Evolutionary conservation across 1,140 invertebrate species (phyloP).

Genomic region (Caenorhabditis remanei): DNA sequence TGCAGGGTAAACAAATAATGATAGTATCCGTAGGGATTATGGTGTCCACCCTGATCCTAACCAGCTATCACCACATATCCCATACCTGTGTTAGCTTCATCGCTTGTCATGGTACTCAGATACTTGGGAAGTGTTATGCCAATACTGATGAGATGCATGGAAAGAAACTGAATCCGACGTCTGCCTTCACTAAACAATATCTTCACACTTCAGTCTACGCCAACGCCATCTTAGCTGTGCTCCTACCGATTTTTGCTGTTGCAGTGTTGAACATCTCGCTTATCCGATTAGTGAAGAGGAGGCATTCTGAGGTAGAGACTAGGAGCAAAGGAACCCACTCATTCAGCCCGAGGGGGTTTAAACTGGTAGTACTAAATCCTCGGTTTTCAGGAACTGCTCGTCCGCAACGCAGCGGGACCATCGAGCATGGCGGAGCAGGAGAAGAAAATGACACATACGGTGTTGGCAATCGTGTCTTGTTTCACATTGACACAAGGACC

Average conservation of each 20-base stretch:
- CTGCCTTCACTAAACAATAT: conserved; percentile 1
- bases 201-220: conserved; percentile 44
- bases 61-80: conserved; percentile 61
- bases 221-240: conserved; percentile 54
- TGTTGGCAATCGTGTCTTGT: conserved; percentile 62
- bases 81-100: conserved; percentile 52
- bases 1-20: conserved; percentile 54
- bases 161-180: conserved; percentile 19
- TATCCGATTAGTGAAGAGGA: conserved; percentile 58
- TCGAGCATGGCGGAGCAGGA: conserved; percentile 60
- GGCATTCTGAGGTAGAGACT: conserved; percentile 54
- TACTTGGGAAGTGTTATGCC: conserved; percentile 54
- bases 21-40: conserved; percentile 42
- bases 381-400: conserved; percentile 54
- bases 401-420: conserved; percentile 37
- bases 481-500: conserved; percentile 65
- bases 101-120: conserved; percentile 41
- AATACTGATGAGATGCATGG: conserved; percentile 37
- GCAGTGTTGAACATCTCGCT: conserved; percentile 60
- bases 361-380: background rate
- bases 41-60: conserved; percentile 48
- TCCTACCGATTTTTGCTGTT: conserved; percentile 58
- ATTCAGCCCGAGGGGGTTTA: background rate
- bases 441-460: conserved; percentile 60
- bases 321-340: background rate